Base-by-base conservation (phyloP, 1,140 invertebrate species). In the Hypsibius dujardini region DNA sequence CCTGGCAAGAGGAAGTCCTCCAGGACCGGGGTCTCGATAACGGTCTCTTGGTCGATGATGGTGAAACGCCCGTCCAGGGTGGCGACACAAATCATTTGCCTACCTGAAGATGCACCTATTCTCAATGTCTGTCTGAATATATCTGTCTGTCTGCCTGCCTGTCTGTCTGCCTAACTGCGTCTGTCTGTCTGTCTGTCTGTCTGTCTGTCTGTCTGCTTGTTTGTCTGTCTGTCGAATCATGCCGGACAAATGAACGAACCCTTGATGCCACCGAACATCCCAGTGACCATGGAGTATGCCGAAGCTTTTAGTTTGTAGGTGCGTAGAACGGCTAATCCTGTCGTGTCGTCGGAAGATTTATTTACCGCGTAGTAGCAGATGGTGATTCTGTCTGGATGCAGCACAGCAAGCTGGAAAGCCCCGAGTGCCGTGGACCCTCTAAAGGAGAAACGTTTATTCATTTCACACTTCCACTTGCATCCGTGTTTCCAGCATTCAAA, bases 41-140 rank as follows among this genome's bases (percentile, higher is more conserved):
- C 62, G 42, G 62, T 67, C 42, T 67, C 62, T 42, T 67, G 62
- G 62, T 67, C 62, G 62, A 67, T 67, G 12, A 67, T 12, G 12
- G 62, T 67, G 12, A 67, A 45, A 7, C 3, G 12, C 12, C 62
- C 62, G 62, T 67, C 62, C 62, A 67, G 7, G 12, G 3, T 12
- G 7, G 42, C 62, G 3, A 67, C 62, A 0, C 62, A 67, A 12
- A 67, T 15, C 62, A 67, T 67, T 42, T 67, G 62, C 62, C 62
- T 12, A 15, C 62, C 62, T 67, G 0, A 7, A 67, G 3, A 67
- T n/a, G n/a, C 50, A 56, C 50, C 7, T 12, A 56, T 56, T 56
- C 50, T 12, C 50, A 56, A 12, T 7, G n/a, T 56, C 7, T 56
- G 50, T 56, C 50, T 12, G 0, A 0, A 28, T 0, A 28, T 28